Evolutionary conservation across 2,113 vertebrate species (phyloP).

Genomic region (Dolichallabes microphthalmus): DNA sequence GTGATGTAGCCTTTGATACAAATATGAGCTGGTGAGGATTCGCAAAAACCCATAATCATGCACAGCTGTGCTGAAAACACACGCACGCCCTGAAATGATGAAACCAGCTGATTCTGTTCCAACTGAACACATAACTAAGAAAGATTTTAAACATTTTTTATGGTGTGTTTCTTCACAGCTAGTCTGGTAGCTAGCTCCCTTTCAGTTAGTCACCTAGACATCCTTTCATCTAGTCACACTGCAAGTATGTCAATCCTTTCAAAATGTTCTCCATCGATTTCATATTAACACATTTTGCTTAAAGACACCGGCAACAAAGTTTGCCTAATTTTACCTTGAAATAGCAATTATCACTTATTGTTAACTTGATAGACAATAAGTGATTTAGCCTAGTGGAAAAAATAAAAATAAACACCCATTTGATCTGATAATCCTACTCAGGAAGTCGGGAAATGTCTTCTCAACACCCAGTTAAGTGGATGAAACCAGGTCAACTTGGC

Average conservation of each 20-base stretch:
- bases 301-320: neutral
- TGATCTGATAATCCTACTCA: neutral
- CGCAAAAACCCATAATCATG: neutral
- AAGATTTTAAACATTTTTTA: neutral
- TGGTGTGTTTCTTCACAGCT: neutral
- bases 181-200: neutral
- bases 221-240: neutral
- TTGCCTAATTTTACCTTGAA: neutral
- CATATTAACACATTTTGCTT: neutral
- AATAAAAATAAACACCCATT: neutral
- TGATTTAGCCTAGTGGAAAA: neutral
- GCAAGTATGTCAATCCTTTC: neutral
- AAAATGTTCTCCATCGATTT: neutral
- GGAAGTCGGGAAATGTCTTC: neutral
- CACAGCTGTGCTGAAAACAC: conserved; percentile 1
- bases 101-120: neutral
- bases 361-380: neutral
- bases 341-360: neutral
- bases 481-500: neutral
- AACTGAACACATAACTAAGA: neutral
- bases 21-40: conserved; percentile 21
- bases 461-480: neutral
- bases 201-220: neutral
- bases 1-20: neutral
- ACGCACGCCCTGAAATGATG: neutral